A percentile compares a stretch with the other conserved stretches of the same genome.
These are phyloP conservation scores for Seriola quinqueradiata DNA, from an alignment of 2,113 vertebrate species.

Conservation along the genomic window DNA sequence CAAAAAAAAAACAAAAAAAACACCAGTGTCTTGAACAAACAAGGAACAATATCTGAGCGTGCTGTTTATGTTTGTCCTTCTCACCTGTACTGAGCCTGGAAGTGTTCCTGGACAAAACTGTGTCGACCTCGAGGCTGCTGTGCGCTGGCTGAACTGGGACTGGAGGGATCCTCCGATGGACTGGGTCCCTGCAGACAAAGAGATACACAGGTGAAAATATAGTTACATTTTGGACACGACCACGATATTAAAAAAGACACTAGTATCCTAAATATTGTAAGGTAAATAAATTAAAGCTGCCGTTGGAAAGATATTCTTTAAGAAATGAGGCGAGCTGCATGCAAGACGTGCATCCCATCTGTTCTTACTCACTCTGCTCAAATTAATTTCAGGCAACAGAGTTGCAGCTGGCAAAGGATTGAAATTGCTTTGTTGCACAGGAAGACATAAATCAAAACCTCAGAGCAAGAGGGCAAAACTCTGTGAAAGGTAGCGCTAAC, in stretches of 20 bases:
- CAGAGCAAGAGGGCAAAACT: not conserved
- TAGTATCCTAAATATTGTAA: not conserved
- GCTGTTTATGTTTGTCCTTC: slow-evolving; percentile 23
- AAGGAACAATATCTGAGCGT: not conserved
- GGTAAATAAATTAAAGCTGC: not conserved
- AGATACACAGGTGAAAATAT: not conserved
- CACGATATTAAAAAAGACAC: not conserved
- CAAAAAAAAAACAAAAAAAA: not conserved
- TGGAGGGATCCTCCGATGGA: slow-evolving; percentile 65
- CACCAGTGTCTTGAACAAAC: not conserved
- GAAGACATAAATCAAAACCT: not conserved
- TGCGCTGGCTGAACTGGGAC: slow-evolving; percentile 44
- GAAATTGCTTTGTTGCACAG: not conserved
- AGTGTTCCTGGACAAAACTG: slow-evolving; percentile 96
- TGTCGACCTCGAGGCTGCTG: slow-evolving; percentile 80
- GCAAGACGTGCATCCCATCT: no score
- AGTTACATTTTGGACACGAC: not conserved
- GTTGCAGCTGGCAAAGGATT: not conserved
- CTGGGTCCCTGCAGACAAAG: slow-evolving; percentile 73
- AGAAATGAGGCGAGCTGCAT: no score
- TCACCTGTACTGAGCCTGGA: slow-evolving; percentile 97
- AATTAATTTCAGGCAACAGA: not conserved
- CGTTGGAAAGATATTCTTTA: not conserved
- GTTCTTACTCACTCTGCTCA: not conserved
- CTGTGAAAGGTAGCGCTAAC: not conserved